phyloP scores from a whole-genome alignment of 2,797 vertebrate species.

The Cichlasoma orientale region DNA sequence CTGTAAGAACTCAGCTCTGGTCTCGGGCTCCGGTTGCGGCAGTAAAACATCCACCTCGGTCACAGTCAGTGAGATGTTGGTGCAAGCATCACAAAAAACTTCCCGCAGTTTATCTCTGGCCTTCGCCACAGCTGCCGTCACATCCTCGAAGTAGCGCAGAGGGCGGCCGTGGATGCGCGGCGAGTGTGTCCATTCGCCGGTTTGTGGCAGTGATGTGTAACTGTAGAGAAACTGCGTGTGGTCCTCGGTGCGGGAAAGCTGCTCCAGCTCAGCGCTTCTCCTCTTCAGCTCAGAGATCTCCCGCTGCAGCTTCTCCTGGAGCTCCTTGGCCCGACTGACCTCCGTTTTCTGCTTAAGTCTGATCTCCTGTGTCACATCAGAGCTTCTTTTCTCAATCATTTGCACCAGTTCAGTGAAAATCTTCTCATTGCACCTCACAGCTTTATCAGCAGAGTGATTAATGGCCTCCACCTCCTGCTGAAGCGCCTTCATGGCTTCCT shows the following conservation, averaged over 20 bases:
- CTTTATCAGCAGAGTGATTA: slow-evolving; percentile 12
- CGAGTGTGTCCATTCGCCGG: background rate
- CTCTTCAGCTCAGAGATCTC: slow-evolving; percentile 14
- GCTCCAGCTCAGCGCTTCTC: slow-evolving; percentile 15
- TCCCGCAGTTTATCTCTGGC: slow-evolving; percentile 11
- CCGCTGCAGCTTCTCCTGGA: slow-evolving; percentile 13
- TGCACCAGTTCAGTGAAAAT: slow-evolving; percentile 5
- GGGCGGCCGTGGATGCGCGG: background rate
- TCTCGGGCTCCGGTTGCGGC: background rate
- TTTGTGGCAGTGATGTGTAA: background rate
- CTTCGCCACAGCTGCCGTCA: background rate
- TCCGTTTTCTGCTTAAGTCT: slow-evolving; percentile 9
- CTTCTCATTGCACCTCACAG: slow-evolving; percentile 4
- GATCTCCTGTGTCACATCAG: slow-evolving; percentile 29
- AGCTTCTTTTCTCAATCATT: background rate
- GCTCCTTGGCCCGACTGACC: background rate
- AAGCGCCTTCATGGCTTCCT: background rate
- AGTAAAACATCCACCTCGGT: background rate
- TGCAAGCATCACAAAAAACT: background rate
- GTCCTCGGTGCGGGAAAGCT: slow-evolving; percentile 19
- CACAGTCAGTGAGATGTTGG: background rate
- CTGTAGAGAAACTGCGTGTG: slow-evolving; percentile 14
- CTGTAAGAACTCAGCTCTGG: background rate
- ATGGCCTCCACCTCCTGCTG: slow-evolving; percentile 1
- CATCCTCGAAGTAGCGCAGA: slow-evolving; percentile 18